Conservation (phyloP, 2,113 vertebrate genomes). For the Piprites chloris region DNA sequence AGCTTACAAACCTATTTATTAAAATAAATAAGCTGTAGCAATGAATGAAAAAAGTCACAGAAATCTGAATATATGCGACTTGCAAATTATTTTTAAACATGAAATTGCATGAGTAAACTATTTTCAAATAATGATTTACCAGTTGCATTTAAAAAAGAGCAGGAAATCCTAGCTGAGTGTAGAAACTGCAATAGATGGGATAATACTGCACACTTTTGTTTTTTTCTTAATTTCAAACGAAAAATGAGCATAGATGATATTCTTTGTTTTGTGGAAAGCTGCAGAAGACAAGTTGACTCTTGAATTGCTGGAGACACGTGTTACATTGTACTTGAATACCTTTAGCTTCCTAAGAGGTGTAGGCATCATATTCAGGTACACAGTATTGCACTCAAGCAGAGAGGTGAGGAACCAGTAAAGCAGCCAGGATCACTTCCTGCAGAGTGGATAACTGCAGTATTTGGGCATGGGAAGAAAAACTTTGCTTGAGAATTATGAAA, state of each 20-base stretch:
- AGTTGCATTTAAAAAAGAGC: background rate
- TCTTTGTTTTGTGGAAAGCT: background rate
- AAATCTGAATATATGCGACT: background rate
- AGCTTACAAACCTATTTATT: background rate
- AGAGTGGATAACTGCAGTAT: background rate
- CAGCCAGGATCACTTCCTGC: background rate
- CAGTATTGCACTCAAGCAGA: background rate
- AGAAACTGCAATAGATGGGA: background rate
- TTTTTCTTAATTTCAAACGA: background rate
- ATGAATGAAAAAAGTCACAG: background rate
- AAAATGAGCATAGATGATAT: background rate
- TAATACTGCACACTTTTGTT: background rate
- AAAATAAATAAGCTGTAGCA: background rate
- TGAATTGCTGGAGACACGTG: background rate
- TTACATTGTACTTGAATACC: background rate
- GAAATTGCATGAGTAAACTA: background rate
- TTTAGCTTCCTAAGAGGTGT: background rate
- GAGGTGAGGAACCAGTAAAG: background rate
- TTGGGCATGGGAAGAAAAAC: background rate
- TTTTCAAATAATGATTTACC: background rate
- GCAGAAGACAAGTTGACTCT: background rate
- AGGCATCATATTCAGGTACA: background rate
- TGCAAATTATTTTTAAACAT: constrained; percentile 14
- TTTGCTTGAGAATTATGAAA: background rate
- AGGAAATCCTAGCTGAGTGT: background rate